Conservation (phyloP, 2,113 vertebrate genomes). For the Ptyas mucosa region DNA sequence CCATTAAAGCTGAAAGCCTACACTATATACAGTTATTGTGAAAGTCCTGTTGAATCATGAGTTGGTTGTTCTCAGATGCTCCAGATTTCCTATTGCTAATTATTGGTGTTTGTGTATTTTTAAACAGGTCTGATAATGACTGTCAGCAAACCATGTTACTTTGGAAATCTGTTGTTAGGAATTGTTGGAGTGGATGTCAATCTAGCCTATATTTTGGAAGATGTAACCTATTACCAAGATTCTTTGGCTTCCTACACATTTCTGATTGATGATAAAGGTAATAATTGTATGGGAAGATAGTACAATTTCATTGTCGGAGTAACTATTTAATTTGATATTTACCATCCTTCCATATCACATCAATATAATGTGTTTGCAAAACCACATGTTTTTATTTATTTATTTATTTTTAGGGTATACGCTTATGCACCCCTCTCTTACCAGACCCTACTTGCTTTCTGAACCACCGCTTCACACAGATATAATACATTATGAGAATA, state of each 20-base stretch:
- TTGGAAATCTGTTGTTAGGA: conserved; percentile 94
- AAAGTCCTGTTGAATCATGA: neutral
- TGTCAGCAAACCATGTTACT: conserved; percentile 95
- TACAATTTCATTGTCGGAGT: neutral
- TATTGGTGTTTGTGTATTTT: neutral
- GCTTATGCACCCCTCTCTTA: conserved; percentile 95
- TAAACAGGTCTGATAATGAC: conserved; percentile 93
- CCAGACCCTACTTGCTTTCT: conserved; percentile 90
- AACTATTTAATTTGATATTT: neutral
- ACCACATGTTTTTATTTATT: neutral
- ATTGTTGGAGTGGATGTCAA: conserved; percentile 97
- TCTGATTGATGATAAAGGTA: conserved; percentile 98
- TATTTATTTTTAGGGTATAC: conserved; percentile 83
- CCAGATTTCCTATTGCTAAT: neutral
- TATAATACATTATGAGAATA: conserved; percentile 97
- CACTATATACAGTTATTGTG: neutral
- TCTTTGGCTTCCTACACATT: conserved; percentile 96
- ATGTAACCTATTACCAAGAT: conserved; percentile 98
- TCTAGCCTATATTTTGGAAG: conserved; percentile 94
- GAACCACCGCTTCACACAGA: conserved; percentile 95
- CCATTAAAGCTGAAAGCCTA: neutral
- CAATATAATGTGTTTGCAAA: neutral
- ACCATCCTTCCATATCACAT: neutral
- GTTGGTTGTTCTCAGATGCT: neutral
- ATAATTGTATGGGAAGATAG: neutral